Evolutionary conservation across 2,797 vertebrate genomes (phyloP).

Genomic region (Sebastes cheni): DNA sequence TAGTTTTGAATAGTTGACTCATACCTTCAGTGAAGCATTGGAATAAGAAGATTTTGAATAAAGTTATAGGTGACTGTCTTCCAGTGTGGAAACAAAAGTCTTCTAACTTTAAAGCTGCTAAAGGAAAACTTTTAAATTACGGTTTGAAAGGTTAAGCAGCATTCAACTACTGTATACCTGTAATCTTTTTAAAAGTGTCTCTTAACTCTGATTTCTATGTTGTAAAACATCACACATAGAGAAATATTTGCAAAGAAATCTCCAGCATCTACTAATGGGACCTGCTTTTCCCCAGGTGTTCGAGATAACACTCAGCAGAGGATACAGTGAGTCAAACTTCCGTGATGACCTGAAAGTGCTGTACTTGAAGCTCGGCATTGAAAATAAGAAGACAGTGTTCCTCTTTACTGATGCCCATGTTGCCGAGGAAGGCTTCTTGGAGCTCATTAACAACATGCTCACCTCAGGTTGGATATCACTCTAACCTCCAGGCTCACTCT

Average conservation of each 20-base stretch:
- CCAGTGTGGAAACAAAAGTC: not conserved
- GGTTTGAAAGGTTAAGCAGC: not conserved
- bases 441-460: constrained; percentile 98
- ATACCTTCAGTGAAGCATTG: not conserved
- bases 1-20: not conserved
- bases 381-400: constrained; percentile 90
- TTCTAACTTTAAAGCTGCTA: not conserved
- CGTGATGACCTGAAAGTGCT: constrained; percentile 92
- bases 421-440: constrained; percentile 94
- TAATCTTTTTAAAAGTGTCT: not conserved
- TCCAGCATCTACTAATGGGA: not conserved
- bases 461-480: constrained; percentile 87
- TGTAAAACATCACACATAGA: not conserved
- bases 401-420: constrained; percentile 95
- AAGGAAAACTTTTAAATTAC: not conserved
- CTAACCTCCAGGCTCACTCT: not conserved
- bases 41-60: not conserved
- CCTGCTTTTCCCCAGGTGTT: constrained; percentile 84
- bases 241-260: not conserved
- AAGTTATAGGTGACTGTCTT: not conserved
- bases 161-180: not conserved
- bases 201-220: not conserved
- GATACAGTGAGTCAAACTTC: constrained; percentile 89
- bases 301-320: constrained; percentile 91
- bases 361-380: constrained; percentile 90